Evolutionary conservation across 2,797 vertebrate genomes (phyloP), one percentile per base, ranked within the genome.

Genomic region (Melopsittacus undulatus): DNA sequence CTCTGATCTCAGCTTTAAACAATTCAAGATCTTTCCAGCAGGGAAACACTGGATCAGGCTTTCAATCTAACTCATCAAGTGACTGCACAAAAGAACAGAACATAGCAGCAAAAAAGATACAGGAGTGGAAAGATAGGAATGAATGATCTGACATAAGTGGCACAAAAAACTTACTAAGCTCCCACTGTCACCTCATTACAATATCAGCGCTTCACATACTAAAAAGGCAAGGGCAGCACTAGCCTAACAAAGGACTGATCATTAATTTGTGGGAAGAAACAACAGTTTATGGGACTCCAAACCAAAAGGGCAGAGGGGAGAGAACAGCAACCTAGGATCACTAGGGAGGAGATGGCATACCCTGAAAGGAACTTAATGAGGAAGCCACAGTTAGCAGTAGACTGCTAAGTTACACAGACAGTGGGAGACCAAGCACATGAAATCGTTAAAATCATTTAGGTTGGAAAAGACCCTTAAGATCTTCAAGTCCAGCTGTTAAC

Each of bases 61-160:
- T 94, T 92, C 66, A 91, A 64, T 49, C 23, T 68, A 80, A 78
- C 62, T 91, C 45, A 72, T 85, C 76, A 81, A 88, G 57, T 66
- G 66, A 64, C 24, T 38, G 17, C 16, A 69, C 18, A 64, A 34
- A 75, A 73, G 24, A 19, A 24, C 8, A 83, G 14, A 18, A 90
- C 30, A 36, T 1, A 14, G 49, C 48, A 86, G 68, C 29, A 73
- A 67, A 80, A 89, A 34, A 78, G 21, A 85, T 1, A 0, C 21
- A 12, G 17, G 22, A 69, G 11, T 45, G 7, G 21, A 75, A 68
- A 54, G 24, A 38, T 52, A 83, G 43, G 36, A 94, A 78, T 36
- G 56, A 94, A 84, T 43, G 23, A 81, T 49, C 52, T 72, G 48
- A 89, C 29, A 17, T 23, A 67, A 62, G 66, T 91, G 73, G 21